Base-by-base conservation (phyloP, 2,113 vertebrate genomes). In the Picathartes gymnocephalus region DNA sequence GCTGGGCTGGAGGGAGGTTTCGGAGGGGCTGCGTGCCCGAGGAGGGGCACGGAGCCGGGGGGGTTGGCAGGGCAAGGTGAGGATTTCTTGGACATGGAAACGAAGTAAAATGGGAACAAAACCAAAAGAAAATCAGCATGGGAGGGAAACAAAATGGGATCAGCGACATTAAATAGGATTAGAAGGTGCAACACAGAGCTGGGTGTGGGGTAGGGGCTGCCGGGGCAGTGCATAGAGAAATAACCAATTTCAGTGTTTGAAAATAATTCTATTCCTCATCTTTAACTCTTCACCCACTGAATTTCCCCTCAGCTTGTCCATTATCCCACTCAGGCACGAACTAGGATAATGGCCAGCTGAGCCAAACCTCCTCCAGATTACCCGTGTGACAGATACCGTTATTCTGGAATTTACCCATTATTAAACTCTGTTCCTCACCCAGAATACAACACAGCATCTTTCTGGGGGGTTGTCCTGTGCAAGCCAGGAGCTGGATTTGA, bases 41-140 rank as follows among this genome's bases (percentile, higher is more conserved):
- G 98, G 94, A 96, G 98, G 98, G 96, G 97, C 87, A 96, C 96
- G 96, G 97, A 97, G 91, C 95, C 96, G 27, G 74, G 90, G 97
- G 97, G 83, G 77, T 97, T 98, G 97, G 98, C 97, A 97, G 98
- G 97, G 97, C 97, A 97, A 94, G 98, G 97, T 98, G 98, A 98
- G 98, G 97, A 95, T 97, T 98, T 98, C 99, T 99, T 97, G 97
- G 97, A 91, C 71, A 76, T 89, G 96, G 88, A 96, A 98, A 98
- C 47, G 92, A 98, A 97, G 96, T 95, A 92, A 97, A 95, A 97
- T 1, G 18, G 62, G 72, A 69, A 86, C 37, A 86, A 27, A 71
- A 68, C 1, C 11, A 37, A 92, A 50, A 44, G 30, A 58, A 96
- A 90, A 95, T 98, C 92, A 98, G 89, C 88, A 89, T 19, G 64